A percentile compares a stretch with the other conserved stretches of the same genome.
Conservation (phyloP, 2,888 invertebrate species). For the Apamea monoglypha region DNA sequence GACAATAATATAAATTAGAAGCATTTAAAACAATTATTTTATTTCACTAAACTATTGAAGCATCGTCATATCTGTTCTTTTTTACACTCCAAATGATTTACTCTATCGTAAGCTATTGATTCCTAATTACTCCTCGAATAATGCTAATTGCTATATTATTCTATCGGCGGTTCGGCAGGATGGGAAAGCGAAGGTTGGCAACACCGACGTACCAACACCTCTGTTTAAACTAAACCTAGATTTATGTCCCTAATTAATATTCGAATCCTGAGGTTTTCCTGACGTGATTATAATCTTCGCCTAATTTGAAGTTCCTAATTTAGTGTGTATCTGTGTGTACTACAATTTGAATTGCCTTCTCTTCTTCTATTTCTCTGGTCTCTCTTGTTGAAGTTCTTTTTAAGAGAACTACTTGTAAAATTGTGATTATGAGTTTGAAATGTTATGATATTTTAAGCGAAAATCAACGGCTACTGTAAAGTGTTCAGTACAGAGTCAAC, state of each 20-base stretch:
- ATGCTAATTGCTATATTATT: conserved; percentile 65
- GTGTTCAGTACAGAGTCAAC: neutral
- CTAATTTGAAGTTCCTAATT: conserved; percentile 1
- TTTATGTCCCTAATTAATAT: conserved; percentile 27
- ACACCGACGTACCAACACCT: conserved; percentile 8
- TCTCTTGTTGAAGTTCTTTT: too few relatives aligned
- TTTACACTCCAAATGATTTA: conserved; percentile 1
- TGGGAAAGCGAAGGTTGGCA: conserved; percentile 69
- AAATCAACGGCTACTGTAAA: neutral
- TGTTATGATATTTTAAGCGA: neutral
- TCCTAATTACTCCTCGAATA: conserved; percentile 42
- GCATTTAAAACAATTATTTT: too few relatives aligned
- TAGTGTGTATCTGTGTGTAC: too few relatives aligned
- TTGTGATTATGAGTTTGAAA: too few relatives aligned
- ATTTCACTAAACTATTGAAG: neutral
- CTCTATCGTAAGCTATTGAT: conserved; percentile 11
- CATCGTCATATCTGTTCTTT: neutral
- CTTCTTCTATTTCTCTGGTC: neutral
- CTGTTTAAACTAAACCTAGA: conserved; percentile 23
- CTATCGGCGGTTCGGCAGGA: conserved; percentile 60
- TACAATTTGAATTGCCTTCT: neutral
- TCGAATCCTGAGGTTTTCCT: neutral
- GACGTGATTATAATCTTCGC: neutral
- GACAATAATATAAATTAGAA: neutral
- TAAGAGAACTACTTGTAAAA: too few relatives aligned